Evolutionary conservation across 2,797 vertebrate genomes (phyloP).

Genomic region (Sebastes iracundus): DNA sequence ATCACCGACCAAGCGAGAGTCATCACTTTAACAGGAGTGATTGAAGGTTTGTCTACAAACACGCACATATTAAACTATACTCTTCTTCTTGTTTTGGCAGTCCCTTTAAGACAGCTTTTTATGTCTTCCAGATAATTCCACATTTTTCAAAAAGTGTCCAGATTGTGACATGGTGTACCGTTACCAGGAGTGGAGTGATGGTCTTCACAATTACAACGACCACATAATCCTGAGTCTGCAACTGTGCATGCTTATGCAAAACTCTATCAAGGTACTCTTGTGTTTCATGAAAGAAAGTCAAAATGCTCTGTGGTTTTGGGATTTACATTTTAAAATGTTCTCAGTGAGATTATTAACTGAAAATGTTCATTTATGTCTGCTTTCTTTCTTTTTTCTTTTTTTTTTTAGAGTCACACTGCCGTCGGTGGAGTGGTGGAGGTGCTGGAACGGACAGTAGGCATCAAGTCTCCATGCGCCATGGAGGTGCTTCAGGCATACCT

Average conservation of each 20-base stretch:
- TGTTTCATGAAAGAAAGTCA: background rate
- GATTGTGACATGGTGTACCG: constrained; percentile 11
- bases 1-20: constrained; percentile 11
- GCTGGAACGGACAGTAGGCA: background rate
- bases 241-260: background rate
- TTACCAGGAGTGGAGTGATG: constrained; percentile 18
- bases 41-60: background rate
- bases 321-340: background rate
- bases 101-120: background rate
- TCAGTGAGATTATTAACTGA: background rate
- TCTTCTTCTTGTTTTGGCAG: background rate
- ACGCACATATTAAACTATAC: background rate
- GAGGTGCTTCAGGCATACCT: constrained; percentile 22
- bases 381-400: no score
- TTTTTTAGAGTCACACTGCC: background rate
- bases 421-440: background rate
- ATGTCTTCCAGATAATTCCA: constrained; percentile 1
- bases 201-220: constrained; percentile 25
- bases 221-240: constrained; percentile 19
- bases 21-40: background rate
- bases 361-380: background rate
- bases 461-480: background rate
- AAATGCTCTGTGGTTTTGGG: background rate
- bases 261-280: background rate
- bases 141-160: constrained; percentile 17